Percentiles rank a stretch among this genome's conserved stretches.
phyloP scores from a whole-genome alignment of 2,888 invertebrate species.

The Drosophila percnosoma region DNA sequence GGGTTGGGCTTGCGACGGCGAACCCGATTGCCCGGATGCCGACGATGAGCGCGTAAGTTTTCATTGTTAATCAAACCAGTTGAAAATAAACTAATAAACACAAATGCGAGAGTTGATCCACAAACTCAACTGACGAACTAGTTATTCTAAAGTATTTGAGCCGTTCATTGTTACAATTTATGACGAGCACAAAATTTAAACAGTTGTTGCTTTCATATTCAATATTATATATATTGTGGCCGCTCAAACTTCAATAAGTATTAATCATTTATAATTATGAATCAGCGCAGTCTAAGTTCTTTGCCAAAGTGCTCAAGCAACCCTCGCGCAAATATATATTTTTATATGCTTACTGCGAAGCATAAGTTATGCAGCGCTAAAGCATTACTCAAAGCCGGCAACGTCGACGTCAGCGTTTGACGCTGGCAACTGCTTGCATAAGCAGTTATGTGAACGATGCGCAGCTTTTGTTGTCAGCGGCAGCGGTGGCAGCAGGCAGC shows the following conservation, averaged over 20 bases:
- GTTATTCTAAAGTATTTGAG: neutral
- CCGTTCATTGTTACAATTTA: neutral
- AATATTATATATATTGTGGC: neutral
- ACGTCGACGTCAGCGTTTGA: slow-evolving; percentile 25
- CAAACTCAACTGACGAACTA: neutral
- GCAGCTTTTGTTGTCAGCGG: slow-evolving; percentile 62
- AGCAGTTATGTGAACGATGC: slow-evolving; percentile 69
- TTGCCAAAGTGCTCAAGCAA: slow-evolving; percentile 6
- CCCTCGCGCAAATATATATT: slow-evolving; percentile 43
- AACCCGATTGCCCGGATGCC: slow-evolving; percentile 92
- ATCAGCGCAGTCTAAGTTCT: neutral
- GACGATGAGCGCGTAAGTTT: slow-evolving; percentile 91
- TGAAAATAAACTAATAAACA: neutral
- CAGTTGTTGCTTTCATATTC: neutral
- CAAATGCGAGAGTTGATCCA: slow-evolving; percentile 1
- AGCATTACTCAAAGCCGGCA: slow-evolving; percentile 69
- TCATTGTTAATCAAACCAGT: slow-evolving; percentile 12
- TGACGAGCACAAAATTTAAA: neutral
- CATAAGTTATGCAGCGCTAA: slow-evolving; percentile 73
- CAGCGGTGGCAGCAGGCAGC: neutral
- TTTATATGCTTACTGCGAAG: slow-evolving; percentile 47
- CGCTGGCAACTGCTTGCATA: slow-evolving; percentile 54
- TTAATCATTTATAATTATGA: neutral
- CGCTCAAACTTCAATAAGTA: neutral
- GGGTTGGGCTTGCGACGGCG: slow-evolving; percentile 95